Conservation (phyloP, 1,140 invertebrate species). For the Penaeus indicus region DNA sequence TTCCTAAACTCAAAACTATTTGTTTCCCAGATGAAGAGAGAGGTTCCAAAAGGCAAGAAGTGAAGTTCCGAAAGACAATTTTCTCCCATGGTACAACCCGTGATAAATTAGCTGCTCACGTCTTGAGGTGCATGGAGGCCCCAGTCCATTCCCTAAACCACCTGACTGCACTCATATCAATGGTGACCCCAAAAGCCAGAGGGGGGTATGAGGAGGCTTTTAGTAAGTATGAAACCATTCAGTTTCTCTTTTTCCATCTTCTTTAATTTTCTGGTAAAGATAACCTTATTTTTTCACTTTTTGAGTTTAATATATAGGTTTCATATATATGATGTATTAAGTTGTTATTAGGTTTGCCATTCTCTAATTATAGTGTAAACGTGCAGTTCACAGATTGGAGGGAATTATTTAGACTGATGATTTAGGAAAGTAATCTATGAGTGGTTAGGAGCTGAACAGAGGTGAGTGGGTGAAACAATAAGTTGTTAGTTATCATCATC, state of each 20-base stretch:
- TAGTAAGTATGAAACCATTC: conserved; percentile 35
- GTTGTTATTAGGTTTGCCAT: too few species aligned
- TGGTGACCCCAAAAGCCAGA: conserved; percentile 74
- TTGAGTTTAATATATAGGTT: too few species aligned
- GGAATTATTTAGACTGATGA: too few species aligned
- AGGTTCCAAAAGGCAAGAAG: conserved; percentile 71
- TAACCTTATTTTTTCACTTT: too few species aligned
- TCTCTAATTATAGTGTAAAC: too few species aligned
- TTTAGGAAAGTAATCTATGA: too few species aligned
- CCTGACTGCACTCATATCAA: conserved; percentile 80
- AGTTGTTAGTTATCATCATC: too few species aligned
- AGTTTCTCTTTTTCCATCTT: not conserved
- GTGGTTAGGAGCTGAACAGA: too few species aligned
- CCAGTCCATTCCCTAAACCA: conserved; percentile 83
- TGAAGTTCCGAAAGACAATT: conserved; percentile 82
- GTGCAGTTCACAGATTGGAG: too few species aligned
- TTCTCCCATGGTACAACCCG: conserved; percentile 83
- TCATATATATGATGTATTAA: too few species aligned
- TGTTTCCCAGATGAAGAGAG: conserved; percentile 29
- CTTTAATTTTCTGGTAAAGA: not conserved
- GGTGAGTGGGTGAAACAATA: too few species aligned
- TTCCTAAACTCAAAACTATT: not conserved
- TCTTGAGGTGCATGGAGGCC: conserved; percentile 86
- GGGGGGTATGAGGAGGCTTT: conserved; percentile 41
- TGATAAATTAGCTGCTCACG: conserved; percentile 89